Evolutionary conservation across 2,888 invertebrate species (phyloP).

Genomic region (Agrilus biguttatus): DNA sequence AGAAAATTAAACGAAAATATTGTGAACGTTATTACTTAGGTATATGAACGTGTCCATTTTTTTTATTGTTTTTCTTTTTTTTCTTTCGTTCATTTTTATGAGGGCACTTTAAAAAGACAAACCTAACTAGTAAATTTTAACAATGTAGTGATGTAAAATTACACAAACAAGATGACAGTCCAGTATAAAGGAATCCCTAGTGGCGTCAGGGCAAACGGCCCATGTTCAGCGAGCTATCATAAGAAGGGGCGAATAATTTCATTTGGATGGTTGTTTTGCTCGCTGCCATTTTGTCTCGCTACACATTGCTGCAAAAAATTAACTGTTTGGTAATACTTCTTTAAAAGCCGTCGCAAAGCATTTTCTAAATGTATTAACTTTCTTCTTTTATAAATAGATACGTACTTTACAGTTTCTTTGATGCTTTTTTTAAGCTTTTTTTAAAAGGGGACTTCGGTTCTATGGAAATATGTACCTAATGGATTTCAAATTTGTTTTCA

Average conservation of each 20-base stretch:
- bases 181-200: slow-evolving; percentile 38
- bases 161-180: slow-evolving; percentile 31
- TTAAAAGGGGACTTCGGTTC: no score
- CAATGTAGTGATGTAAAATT: slow-evolving; percentile 18
- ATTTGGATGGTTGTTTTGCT: slow-evolving; percentile 71
- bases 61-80: no score
- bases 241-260: slow-evolving; percentile 56
- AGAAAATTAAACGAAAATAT: no score
- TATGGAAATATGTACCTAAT: background rate
- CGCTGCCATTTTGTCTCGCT: slow-evolving; percentile 60
- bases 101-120: slow-evolving; percentile 15
- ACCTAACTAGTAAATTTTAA: background rate
- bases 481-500: no score
- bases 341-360: no score
- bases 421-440: no score
- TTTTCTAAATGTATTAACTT: background rate
- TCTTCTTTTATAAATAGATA: no score
- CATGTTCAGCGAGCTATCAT: slow-evolving; percentile 61
- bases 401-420: no score
- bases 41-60: no score
- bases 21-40: no score
- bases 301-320: slow-evolving; percentile 60
- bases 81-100: background rate
- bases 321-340: background rate
- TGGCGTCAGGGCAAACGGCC: slow-evolving; percentile 50